phyloP scores from a whole-genome alignment of 2,113 vertebrate genomes.

The Prionailurus bengalensis region DNA sequence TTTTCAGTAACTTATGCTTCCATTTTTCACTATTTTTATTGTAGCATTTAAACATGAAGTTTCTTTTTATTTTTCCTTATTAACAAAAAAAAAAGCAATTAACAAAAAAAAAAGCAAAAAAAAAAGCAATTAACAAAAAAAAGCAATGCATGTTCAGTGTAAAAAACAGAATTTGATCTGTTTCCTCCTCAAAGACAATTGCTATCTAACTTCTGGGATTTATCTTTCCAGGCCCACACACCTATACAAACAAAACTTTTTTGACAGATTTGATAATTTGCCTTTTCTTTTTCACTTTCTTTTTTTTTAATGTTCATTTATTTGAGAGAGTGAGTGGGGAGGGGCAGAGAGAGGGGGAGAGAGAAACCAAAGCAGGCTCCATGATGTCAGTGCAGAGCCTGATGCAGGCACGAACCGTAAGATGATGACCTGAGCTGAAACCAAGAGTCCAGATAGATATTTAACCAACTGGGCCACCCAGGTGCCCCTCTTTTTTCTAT shows the following conservation, averaged over 20 bases:
- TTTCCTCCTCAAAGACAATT: background rate
- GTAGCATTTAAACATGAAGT: background rate
- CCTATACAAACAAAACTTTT: background rate
- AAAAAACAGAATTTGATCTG: constrained; percentile 34
- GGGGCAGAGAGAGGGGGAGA: too few species aligned
- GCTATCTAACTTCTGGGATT: background rate
- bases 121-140: too few species aligned
- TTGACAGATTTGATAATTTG: constrained; percentile 14
- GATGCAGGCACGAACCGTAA: too few species aligned
- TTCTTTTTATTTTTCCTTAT: constrained; percentile 32
- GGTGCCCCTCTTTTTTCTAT: too few species aligned
- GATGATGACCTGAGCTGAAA: too few species aligned
- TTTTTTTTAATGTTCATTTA: too few species aligned
- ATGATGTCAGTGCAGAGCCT: too few species aligned
- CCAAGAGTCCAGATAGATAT: too few species aligned
- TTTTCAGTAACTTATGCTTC: constrained; percentile 47
- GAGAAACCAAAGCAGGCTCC: too few species aligned
- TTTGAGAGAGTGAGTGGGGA: too few species aligned
- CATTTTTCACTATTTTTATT: constrained; percentile 38
- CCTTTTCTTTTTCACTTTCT: background rate
- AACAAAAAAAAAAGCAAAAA: too few species aligned
- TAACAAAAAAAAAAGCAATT: background rate
- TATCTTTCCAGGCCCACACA: background rate
- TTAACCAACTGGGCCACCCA: too few species aligned
- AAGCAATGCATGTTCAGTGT: background rate